Conservation (phyloP, 2,113 vertebrate species). For the Spermophilus dauricus region DNA sequence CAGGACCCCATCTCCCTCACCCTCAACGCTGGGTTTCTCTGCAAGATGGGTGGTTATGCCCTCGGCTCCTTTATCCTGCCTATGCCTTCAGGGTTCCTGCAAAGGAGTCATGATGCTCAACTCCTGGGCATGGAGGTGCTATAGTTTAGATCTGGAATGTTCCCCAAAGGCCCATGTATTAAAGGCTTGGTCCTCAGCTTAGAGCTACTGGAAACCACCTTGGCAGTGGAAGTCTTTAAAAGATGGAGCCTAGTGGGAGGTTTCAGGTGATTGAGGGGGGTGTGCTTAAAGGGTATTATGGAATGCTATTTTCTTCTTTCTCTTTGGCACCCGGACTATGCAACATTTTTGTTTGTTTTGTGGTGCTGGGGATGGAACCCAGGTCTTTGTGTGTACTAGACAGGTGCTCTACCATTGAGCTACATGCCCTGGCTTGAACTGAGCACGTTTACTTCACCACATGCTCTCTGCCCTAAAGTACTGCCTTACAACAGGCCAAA, state of each 20-base stretch:
- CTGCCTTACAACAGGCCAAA: not conserved
- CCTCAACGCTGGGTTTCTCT: not conserved
- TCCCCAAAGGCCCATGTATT: too few species aligned
- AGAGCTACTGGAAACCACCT: not conserved
- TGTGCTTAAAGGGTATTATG: not conserved
- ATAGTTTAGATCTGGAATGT: not conserved
- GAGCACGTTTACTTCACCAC: not conserved
- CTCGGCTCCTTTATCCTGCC: not conserved
- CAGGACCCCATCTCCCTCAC: too few species aligned
- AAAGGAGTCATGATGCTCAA: not conserved
- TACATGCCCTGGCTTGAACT: not conserved
- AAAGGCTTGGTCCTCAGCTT: not conserved
- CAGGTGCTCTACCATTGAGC: too few species aligned
- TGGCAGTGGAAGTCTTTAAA: not conserved
- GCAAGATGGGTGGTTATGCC: rapidly evolving
- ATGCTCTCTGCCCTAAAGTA: not conserved
- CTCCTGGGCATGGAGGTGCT: not conserved
- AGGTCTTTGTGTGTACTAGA: too few species aligned
- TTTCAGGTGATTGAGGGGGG: too few species aligned
- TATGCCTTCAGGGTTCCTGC: not conserved
- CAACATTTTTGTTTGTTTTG: too few species aligned
- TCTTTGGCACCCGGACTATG: not conserved
- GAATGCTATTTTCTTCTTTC: not conserved
- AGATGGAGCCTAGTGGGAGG: not conserved
- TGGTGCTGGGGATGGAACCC: too few species aligned